Evolutionary conservation across 2,888 invertebrate species (phyloP), one percentile per base, ranked within the genome.

Genomic region (Agonum fuliginosum): DNA sequence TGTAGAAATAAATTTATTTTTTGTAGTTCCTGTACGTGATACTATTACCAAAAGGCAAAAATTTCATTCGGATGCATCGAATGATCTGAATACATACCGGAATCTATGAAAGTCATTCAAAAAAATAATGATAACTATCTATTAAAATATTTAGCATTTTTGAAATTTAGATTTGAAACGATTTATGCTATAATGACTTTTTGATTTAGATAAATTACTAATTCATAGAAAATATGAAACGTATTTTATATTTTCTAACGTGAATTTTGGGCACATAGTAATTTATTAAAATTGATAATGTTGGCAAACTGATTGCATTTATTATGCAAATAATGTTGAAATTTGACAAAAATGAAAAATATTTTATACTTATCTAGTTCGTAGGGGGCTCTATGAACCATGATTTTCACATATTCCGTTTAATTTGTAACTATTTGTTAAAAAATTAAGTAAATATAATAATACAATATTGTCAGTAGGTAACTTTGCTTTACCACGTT

Each of bases 401-500:
- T 24, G 24, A 62, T 62, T 62, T 58, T 62, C 17, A 6, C 30
- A 17, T 17, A 62, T 34, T 34, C 19, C 37, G 37, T 58, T 54
- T 27, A 19, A 73, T 37, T 41, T 58, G 58, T 58, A 72, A 54
- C 12, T 73, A 76, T 69, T 76, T 69, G 69, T 76, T 78, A 62
- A 27, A 72, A 54, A 65, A 69, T 65, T 76, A 79, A 65, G 78
- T 78, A 79, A 79, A 79, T 78, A 80, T 79, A 76, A 79, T 79
- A 80, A 79, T 79, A 80, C 78, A 79, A 78, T 78, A 48, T 48
- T 67, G 41, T 79, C 58, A 58, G 80, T 81, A 80, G 80, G 78
- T 76, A 79, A 78, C 78, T 80, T 78, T 81, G 79, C 80, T 81
- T 80, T 78, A 75, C 78, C 78, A 72, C 62, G 76, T 73, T 76